Conservation (phyloP, 2,888 invertebrate species). For the Ormyrus pomaceus region DNA sequence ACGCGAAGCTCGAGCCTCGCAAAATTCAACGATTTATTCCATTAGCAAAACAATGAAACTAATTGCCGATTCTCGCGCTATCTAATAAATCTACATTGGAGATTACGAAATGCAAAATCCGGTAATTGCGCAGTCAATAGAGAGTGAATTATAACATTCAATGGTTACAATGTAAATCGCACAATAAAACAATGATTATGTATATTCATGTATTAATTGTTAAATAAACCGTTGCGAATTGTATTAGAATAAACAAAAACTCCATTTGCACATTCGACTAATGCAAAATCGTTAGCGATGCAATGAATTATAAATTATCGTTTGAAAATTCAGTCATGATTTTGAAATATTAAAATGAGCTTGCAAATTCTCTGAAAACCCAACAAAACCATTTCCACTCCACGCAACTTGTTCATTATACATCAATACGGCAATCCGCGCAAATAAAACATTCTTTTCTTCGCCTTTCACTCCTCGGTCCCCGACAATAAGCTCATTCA, state of each 20-base stretch:
- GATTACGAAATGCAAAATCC: conserved; percentile 5
- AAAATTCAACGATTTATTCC: too few relatives aligned
- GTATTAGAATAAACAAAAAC: not conserved
- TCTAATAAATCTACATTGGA: not conserved
- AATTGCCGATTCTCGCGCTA: not conserved
- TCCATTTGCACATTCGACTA: not conserved
- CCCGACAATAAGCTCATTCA: too few relatives aligned
- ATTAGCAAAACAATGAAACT: not conserved
- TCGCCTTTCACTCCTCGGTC: too few relatives aligned
- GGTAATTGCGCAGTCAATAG: conserved; percentile 6
- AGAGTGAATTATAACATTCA: not conserved
- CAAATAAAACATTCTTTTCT: too few relatives aligned
- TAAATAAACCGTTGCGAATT: not conserved
- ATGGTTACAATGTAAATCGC: not conserved
- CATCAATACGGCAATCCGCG: too few relatives aligned
- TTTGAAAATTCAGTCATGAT: too few relatives aligned
- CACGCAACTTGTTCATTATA: too few relatives aligned
- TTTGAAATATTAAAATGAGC: too few relatives aligned
- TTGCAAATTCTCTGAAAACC: too few relatives aligned
- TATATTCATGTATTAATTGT: not conserved
- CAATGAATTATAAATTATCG: too few relatives aligned
- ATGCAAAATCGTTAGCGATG: not conserved
- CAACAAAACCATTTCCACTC: too few relatives aligned
- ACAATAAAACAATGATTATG: conserved; percentile 3
- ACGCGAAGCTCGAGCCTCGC: not conserved